Percentiles rank a stretch among this genome's conserved stretches.
Conservation (phyloP, 2,888 invertebrate genomes). For the Exocentrus adspersus region DNA sequence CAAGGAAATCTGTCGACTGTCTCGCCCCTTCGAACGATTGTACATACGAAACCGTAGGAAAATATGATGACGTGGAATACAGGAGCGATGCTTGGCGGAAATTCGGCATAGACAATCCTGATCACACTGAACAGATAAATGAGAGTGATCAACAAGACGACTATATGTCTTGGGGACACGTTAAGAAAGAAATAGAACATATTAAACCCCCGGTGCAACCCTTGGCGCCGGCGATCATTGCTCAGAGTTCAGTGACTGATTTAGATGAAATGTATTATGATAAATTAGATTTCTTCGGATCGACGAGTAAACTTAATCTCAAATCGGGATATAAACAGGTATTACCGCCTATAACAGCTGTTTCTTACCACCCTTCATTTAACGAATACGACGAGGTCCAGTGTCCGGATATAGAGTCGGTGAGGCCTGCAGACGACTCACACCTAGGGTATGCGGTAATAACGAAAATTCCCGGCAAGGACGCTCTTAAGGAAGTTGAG, state of each 20-base stretch:
- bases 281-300: slow-evolving; percentile 82
- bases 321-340: slow-evolving; percentile 79
- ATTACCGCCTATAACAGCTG: slow-evolving; percentile 58
- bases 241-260: slow-evolving; percentile 51
- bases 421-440: slow-evolving; percentile 81
- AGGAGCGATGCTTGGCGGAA: slow-evolving; percentile 85
- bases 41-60: slow-evolving; percentile 66
- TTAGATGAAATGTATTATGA: slow-evolving; percentile 74
- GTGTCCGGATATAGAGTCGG: slow-evolving; percentile 70
- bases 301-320: slow-evolving; percentile 73
- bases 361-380: slow-evolving; percentile 60
- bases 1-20: slow-evolving; percentile 27
- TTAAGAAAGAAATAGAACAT: slow-evolving; percentile 51
- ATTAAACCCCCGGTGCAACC: slow-evolving; percentile 50
- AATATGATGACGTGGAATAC: slow-evolving; percentile 82
- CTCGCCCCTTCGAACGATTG: slow-evolving; percentile 23
- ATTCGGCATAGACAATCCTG: slow-evolving; percentile 77
- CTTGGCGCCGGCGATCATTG: slow-evolving; percentile 67
- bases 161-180: slow-evolving; percentile 63
- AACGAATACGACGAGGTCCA: slow-evolving; percentile 82
- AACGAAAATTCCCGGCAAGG: slow-evolving; percentile 71
- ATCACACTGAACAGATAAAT: slow-evolving; percentile 71
- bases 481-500: slow-evolving; percentile 43
- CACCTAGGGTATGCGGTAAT: slow-evolving; percentile 84
- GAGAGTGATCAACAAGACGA: slow-evolving; percentile 57